These are phyloP conservation scores for Cyclura pinguis DNA, from an alignment of 2,797 vertebrate species.

Conservation along the genomic window DNA sequence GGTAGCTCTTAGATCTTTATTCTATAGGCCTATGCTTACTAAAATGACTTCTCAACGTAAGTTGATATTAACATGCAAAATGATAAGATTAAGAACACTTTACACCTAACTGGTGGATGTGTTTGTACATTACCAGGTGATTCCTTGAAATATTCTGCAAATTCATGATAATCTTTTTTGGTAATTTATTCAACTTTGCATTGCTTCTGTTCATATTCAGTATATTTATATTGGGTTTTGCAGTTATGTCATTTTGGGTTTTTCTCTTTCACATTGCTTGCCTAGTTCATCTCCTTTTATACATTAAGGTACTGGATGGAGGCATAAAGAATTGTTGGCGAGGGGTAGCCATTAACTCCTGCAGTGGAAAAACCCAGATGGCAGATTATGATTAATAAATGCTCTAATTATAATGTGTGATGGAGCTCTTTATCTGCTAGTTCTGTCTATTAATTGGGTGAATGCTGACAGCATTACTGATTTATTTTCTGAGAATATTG, in stretches of 20 bases:
- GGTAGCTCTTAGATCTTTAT: neutral
- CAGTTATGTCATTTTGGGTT: neutral
- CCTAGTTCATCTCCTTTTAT: neutral
- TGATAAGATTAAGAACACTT: neutral
- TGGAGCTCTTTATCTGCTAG: constrained; percentile 10
- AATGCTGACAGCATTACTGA: constrained; percentile 1
- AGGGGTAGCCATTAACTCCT: neutral
- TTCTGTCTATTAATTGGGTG: constrained; percentile 20
- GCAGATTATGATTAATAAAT: neutral
- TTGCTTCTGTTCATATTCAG: neutral
- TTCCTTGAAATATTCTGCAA: constrained; percentile 8
- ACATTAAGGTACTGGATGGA: neutral
- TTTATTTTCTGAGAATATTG: constrained; percentile 5
- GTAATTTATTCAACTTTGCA: neutral
- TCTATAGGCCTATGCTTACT: neutral
- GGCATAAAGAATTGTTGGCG: neutral
- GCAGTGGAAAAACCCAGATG: constrained; percentile 5
- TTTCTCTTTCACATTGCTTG: neutral
- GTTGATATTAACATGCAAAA: neutral
- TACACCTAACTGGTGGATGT: neutral
- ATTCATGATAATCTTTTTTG: neutral
- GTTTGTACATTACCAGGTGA: neutral
- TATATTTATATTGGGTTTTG: neutral
- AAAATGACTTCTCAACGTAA: neutral
- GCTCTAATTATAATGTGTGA: constrained; percentile 6